phyloP scores from a whole-genome alignment of 2,113 vertebrate species.

The Grammomys dolichurus region DNA sequence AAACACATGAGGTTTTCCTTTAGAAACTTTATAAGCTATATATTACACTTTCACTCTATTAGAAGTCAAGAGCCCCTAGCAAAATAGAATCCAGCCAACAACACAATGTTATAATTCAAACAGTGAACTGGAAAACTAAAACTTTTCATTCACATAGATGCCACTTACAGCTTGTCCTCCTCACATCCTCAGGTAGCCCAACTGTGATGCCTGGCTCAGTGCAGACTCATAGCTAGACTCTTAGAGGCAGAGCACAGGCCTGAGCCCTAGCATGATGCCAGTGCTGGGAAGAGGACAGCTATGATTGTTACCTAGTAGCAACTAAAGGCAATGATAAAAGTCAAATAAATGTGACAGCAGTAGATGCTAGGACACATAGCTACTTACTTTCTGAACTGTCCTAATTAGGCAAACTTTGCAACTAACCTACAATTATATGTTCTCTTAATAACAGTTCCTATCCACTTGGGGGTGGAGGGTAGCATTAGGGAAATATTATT shows the following conservation, averaged over 20 bases:
- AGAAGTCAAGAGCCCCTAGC: background rate
- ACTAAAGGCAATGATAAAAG: background rate
- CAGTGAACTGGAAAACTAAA: background rate
- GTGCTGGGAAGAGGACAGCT: background rate
- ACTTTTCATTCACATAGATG: background rate
- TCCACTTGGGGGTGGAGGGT: background rate
- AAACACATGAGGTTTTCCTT: background rate
- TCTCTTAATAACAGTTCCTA: background rate
- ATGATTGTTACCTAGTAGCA: background rate
- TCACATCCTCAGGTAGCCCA: too few species aligned
- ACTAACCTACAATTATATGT: background rate
- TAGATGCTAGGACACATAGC: fast-evolving
- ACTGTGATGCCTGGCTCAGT: too few species aligned
- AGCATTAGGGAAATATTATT: background rate
- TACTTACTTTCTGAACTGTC: background rate
- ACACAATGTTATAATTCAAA: background rate
- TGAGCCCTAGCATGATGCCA: too few species aligned
- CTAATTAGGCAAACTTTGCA: background rate
- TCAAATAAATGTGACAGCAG: too few species aligned
- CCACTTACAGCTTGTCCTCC: background rate
- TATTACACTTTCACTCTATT: background rate
- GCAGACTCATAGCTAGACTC: background rate
- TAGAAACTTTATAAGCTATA: background rate
- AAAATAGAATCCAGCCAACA: background rate
- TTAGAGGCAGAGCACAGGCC: background rate